Base-by-base conservation (phyloP, 2,113 vertebrate species). In the Pandion haliaetus region DNA sequence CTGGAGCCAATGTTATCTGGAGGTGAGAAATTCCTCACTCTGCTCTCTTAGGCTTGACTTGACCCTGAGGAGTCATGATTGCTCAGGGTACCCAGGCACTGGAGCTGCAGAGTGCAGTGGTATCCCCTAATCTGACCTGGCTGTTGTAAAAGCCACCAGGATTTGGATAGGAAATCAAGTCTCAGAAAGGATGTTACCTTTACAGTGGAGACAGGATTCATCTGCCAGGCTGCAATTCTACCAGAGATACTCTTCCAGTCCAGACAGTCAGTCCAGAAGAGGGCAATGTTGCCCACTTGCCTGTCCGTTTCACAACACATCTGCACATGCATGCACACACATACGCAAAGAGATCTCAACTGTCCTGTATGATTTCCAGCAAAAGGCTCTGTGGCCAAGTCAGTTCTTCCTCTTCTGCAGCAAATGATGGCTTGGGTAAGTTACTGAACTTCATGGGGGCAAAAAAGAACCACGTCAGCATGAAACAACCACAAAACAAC, bases 261-360 rank as follows among this genome's bases (percentile, higher is more conserved):
- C 61, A 34, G 72, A 57, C 59, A 61, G 57, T 79, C 47, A 74
- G 36, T 44, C 96, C 97, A 97, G 95, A 88, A 96, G 95, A 95
- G 94, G 94, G 92, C 95, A 93, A 94, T 92, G 71, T 94, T 95
- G 83, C 55, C 55, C 72, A 82, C 42, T 65, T 95, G 77, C 92
- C 93, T 87, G 65, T 40, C 12, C 0, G 0, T 58, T 58, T 76
- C 74, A 36, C 40, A 31, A 20, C 36, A 59, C 26, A 11, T 18
- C 61, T 0, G 5, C n/a, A 45, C 44, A 36, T 1, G 29, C 20
- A 47, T 1, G 0, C 1, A 1, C 29, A 16, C 58, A 6, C 31
- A 9, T 1, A 19, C 0, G 6, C 44, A 63, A 42, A 57, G 69
- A 54, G 38, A 21, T 26, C n/a, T 36, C 49, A 76, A 29, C n/a